Percentiles rank a stretch among this genome's conserved stretches.
Conservation (phyloP, 2,113 vertebrate species). For the Pimephales promelas region DNA sequence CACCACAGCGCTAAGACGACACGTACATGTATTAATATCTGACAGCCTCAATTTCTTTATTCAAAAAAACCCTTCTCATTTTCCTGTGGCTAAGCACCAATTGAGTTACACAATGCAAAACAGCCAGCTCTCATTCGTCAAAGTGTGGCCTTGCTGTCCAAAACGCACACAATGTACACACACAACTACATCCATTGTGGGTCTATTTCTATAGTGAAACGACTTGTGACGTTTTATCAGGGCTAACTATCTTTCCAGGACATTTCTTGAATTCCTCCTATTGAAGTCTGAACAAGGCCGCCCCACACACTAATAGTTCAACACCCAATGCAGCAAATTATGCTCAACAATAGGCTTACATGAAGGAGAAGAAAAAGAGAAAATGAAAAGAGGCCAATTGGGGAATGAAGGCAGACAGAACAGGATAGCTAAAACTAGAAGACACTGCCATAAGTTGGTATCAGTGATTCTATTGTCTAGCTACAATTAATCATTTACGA, state of each 20-base stretch:
- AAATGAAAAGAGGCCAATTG: conserved; percentile 54
- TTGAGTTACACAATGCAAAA: conserved; percentile 60
- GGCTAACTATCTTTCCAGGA: conserved; percentile 72
- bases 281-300: conserved; percentile 67
- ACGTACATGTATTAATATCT: conserved; percentile 65
- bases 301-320: conserved; percentile 67
- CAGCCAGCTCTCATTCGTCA: conserved; percentile 45
- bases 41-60: conserved; percentile 68
- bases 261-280: conserved; percentile 75
- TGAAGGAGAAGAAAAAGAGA: conserved; percentile 61
- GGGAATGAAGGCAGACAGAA: conserved; percentile 54
- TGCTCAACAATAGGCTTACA: conserved; percentile 53
- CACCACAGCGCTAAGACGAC: conserved; percentile 55
- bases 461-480: conserved; percentile 71
- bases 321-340: conserved; percentile 70
- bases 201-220: conserved; percentile 65
- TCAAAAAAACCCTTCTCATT: conserved; percentile 65
- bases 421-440: conserved; percentile 35
- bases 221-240: conserved; percentile 73
- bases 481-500: conserved; percentile 76
- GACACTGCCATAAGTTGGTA: conserved; percentile 30
- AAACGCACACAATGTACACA: conserved; percentile 57
- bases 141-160: conserved; percentile 16
- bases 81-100: conserved; percentile 60
- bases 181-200: conserved; percentile 68